These are phyloP conservation scores for Mionectes macconnelli DNA, from an alignment of 2,113 vertebrate genomes.

Conservation along the genomic window DNA sequence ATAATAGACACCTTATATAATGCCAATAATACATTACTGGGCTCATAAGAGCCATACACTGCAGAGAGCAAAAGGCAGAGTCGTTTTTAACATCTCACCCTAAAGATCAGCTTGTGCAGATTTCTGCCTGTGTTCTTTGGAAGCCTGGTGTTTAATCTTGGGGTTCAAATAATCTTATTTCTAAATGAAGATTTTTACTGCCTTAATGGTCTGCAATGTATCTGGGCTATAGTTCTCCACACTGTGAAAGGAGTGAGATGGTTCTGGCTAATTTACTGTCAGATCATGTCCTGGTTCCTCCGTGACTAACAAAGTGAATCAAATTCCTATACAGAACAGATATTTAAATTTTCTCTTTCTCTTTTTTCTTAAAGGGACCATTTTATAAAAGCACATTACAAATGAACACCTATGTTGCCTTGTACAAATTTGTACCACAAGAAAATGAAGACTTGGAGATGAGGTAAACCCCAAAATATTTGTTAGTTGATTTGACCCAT, in stretches of 20 bases:
- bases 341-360: not conserved
- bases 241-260: not conserved
- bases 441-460: slow-evolving; percentile 94
- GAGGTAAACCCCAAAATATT: slow-evolving; percentile 75
- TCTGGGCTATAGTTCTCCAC: not conserved
- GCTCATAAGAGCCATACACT: not conserved
- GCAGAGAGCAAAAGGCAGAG: not conserved
- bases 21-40: not conserved
- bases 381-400: slow-evolving; percentile 81
- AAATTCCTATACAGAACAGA: not conserved
- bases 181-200: not conserved
- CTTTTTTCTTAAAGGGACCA: slow-evolving; percentile 63
- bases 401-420: slow-evolving; percentile 92
- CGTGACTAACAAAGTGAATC: not conserved
- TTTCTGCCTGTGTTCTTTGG: not conserved
- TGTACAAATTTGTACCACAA: slow-evolving; percentile 91
- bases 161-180: not conserved
- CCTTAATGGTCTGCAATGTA: not conserved
- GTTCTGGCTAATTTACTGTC: not conserved
- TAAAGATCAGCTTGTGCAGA: not conserved
- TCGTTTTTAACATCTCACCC: not conserved
- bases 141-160: not conserved
- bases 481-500: not conserved
- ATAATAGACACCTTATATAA: not conserved
- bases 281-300: not conserved